phyloP scores from a whole-genome alignment of 2,797 vertebrate genomes.

The Pangasius larnaudii region DNA sequence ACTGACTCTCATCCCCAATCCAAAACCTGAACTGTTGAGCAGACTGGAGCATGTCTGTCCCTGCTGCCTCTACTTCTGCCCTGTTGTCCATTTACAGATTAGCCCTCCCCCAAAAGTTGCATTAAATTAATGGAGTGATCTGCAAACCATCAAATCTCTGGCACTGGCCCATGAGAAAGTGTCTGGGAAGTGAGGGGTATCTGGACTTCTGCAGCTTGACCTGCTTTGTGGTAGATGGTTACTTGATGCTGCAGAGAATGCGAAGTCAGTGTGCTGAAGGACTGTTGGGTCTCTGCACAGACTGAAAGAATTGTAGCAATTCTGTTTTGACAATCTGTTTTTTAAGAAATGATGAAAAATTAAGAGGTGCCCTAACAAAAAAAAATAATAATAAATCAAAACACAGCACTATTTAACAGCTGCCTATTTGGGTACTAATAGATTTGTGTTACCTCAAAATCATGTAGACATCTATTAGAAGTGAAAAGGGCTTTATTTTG shows the following conservation, averaged over 20 bases:
- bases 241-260: conserved; percentile 72
- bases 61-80: conserved; percentile 57
- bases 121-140: conserved; percentile 54
- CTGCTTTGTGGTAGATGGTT: conserved; percentile 57
- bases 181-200: conserved; percentile 57
- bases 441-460: conserved; percentile 59
- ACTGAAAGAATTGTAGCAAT: conserved; percentile 69
- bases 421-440: conserved; percentile 67
- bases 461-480: conserved; percentile 43
- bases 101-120: conserved; percentile 48
- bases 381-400: conserved; percentile 47
- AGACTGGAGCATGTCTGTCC: conserved; percentile 58
- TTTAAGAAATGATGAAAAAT: conserved; percentile 34
- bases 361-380: conserved; percentile 28
- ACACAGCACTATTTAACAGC: conserved; percentile 72
- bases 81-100: conserved; percentile 62
- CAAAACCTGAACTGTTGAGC: conserved; percentile 65
- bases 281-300: conserved; percentile 62
- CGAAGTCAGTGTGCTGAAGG: conserved; percentile 60
- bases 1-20: conserved; percentile 75
- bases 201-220: conserved; percentile 63
- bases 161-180: conserved; percentile 65
- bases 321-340: conserved; percentile 79
- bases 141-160: conserved; percentile 50
- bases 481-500: conserved; percentile 76